Percentiles rank a stretch among this genome's conserved stretches.
These are phyloP conservation scores for Heliconius sara DNA, from an alignment of 2,888 invertebrate species.

Conservation along the genomic window DNA sequence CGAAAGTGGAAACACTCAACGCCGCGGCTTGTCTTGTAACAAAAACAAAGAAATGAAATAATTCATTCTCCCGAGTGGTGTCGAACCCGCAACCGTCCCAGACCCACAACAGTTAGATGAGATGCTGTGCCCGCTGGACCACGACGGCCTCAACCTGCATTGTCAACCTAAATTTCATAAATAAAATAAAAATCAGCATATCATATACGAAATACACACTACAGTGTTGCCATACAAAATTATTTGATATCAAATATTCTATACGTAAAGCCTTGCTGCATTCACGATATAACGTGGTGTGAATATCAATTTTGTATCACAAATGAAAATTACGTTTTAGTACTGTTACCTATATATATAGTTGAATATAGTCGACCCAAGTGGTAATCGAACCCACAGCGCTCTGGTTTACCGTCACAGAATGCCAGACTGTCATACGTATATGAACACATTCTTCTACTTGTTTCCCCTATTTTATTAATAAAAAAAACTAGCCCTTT, in stretches of 20 bases:
- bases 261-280: not conserved
- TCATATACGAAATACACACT: not conserved
- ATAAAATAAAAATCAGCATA: not conserved
- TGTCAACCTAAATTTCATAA: not conserved
- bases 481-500: too few relatives aligned
- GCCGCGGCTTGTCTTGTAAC: too few relatives aligned
- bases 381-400: not conserved
- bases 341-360: not conserved
- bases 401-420: not conserved
- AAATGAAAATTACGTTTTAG: not conserved
- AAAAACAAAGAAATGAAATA: not conserved
- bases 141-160: not conserved
- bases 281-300: not conserved
- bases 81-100: not conserved
- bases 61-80: not conserved
- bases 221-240: not conserved
- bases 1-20: not conserved
- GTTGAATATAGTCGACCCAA: not conserved
- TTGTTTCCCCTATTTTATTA: too few relatives aligned
- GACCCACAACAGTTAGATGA: not conserved
- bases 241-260: constrained; percentile 13
- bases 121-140: too few relatives aligned
- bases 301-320: not conserved
- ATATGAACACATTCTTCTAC: too few relatives aligned
- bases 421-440: not conserved